Evolutionary conservation across 2,888 invertebrate genomes (phyloP).

Genomic region (Microplitis deprimator): DNA sequence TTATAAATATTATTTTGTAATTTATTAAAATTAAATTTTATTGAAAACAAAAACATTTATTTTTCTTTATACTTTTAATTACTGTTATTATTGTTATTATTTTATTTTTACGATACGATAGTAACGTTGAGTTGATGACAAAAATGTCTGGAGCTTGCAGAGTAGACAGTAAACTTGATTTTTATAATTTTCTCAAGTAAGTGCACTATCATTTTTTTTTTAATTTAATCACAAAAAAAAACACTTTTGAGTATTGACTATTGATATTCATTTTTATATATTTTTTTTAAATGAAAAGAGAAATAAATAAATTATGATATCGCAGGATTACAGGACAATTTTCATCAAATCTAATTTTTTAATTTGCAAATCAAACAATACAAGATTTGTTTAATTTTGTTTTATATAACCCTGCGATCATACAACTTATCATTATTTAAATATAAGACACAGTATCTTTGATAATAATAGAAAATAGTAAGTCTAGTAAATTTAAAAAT

Average conservation of each 20-base stretch:
- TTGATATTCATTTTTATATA: too few species aligned
- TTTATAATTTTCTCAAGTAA: neutral
- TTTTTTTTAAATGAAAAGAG: too few species aligned
- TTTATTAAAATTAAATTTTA: conserved; percentile 8
- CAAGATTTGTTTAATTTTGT: too few species aligned
- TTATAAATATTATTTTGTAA: conserved; percentile 6
- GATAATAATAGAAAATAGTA: too few species aligned
- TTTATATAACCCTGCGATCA: too few species aligned
- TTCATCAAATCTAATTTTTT: too few species aligned
- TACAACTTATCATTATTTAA: too few species aligned
- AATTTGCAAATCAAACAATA: too few species aligned
- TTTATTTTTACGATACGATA: neutral
- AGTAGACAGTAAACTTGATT: neutral
- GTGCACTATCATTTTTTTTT: neutral
- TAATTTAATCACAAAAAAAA: neutral
- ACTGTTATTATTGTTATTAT: neutral
- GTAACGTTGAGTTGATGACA: neutral
- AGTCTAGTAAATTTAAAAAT: neutral
- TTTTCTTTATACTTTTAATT: neutral
- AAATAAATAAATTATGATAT: too few species aligned
- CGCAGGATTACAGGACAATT: too few species aligned
- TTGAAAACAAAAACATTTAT: neutral
- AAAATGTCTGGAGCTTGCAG: neutral
- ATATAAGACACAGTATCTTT: too few species aligned
- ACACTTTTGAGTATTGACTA: neutral